Evolutionary conservation across 2,888 invertebrate genomes (phyloP), one percentile per base, ranked within the genome.

Genomic region (Temnothorax ravouxi): DNA sequence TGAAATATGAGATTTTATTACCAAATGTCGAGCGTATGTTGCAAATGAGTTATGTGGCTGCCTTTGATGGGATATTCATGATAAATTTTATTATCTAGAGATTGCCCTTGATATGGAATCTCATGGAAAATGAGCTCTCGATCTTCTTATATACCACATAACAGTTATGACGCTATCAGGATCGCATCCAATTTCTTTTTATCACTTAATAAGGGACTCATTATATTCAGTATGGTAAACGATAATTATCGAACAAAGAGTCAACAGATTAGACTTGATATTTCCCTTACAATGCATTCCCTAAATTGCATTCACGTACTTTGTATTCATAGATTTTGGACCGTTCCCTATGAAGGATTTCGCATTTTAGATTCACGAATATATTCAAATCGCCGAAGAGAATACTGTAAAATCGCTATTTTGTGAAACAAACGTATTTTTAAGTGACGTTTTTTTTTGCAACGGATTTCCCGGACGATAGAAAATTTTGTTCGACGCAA

Each of bases 71-170:
- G n/a, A 21, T 47, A 76, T 76, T 50, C 80, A 66, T 66, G 79
- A 80, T 61, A 80, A 86, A 85, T 84, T 76, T 66, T 83, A 66
- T 66, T 67, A 80, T 47, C 41, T 15, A 15, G n/a, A 41, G 41
- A 83, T 66, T 79, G 75, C 71, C 18, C 75, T 69, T 38, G 41
- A 62, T 21, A 56, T 29, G 69, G 18, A 29, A 76, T 59, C 25
- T 71, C 61, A 38, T 52, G 29, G n/a, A 80, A 81, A 81, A 87
- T 84, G 80, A 84, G 56, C 61, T 66, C 59, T 25, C 61, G 56
- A 87, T 81, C 80, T 76, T 79, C 85, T 87, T 87, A n/a, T n/a
- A n/a, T n/a, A 72, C 72, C 41, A 83, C 56, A 8, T 41, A 67
- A 15, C 56, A 15, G 25, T 79, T 67, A 69, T 56, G 18, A 15